Evolutionary conservation across 2,888 invertebrate genomes (phyloP), one percentile per base, ranked within the genome.

Genomic region (Andrena camellia): DNA sequence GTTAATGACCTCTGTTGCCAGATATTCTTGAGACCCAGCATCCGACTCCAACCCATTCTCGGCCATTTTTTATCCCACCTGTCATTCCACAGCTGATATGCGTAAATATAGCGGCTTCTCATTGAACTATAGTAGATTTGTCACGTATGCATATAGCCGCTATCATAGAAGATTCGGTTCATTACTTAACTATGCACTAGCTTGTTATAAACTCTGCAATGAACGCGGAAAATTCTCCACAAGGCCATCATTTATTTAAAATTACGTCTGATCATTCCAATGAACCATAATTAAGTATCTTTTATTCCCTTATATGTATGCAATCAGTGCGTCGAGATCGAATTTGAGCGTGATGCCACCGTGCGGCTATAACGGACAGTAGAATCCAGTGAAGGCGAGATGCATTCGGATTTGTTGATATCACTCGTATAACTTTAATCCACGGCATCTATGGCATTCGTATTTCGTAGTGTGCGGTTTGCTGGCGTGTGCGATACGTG

Each of bases 21-120:
- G 95, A 93, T 96, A 96, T 90, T 96, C 96, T 73, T 96, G 96
- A 66, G 96, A 96, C 87, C 96, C 96, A 81, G 96, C 94, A 92
- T 96, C 96, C 54, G 95, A 96, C 92, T 95, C 96, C 89, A 96
- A 92, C 80, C 93, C 93, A 91, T 93, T 94, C 84, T 94, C 93
- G 81, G 94, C 94, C 94, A 94, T 94, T 91, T 92, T 92, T 91
- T 71, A 78, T 85, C 69, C 76, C 63, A 86, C 78, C 86, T 86
- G 86, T 86, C 86, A 86, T 81, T 81, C 81, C 83, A 77, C 83
- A 86, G 80, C 85, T 86, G 86, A 86, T 85, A 57, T 13, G 57
- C 63, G 70, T 81, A 80, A 84, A 83, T 81, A 84, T 70, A 75
- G 76, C 68, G 68, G 80, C n/a, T 26, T 20, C 67, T 66, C 66